Evolutionary conservation across 2,113 vertebrate genomes (phyloP).

Genomic region (Murina feae): DNA sequence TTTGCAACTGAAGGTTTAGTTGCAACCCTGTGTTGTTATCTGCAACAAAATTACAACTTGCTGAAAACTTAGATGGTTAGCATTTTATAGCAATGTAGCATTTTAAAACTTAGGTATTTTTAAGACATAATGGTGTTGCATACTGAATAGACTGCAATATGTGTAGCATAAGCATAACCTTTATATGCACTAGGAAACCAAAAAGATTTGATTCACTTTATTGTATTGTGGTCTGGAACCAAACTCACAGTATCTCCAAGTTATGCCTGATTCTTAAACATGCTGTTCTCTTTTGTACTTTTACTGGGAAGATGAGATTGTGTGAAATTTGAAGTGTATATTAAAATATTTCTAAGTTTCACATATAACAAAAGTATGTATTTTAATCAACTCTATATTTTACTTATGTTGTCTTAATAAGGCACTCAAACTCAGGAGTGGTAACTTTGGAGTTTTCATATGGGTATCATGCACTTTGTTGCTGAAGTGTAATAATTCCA

Average conservation of each 20-base stretch:
- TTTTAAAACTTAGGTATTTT: neutral
- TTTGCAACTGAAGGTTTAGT: neutral
- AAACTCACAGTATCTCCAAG: neutral
- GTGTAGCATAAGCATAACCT: neutral
- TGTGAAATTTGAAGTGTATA: neutral
- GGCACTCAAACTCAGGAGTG: neutral
- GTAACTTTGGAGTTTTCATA: neutral
- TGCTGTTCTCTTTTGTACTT: slow-evolving; percentile 5
- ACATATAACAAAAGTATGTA: neutral
- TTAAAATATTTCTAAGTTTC: slow-evolving; percentile 5
- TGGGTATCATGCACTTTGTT: neutral
- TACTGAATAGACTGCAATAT: neutral
- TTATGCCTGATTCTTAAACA: neutral
- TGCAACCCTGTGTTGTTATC: neutral
- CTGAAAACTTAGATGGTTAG: neutral
- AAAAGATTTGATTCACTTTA: neutral
- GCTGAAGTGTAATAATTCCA: neutral
- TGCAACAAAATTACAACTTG: neutral
- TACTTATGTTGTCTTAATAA: slow-evolving; percentile 12
- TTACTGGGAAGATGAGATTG: neutral
- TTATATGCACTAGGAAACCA: neutral
- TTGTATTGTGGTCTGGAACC: neutral
- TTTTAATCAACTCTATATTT: slow-evolving; percentile 53
- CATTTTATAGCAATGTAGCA: neutral
- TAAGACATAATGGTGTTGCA: neutral